Evolutionary conservation across 2,888 invertebrate genomes (phyloP), one percentile per base, ranked within the genome.

Genomic region (Clistopyga incitator): DNA sequence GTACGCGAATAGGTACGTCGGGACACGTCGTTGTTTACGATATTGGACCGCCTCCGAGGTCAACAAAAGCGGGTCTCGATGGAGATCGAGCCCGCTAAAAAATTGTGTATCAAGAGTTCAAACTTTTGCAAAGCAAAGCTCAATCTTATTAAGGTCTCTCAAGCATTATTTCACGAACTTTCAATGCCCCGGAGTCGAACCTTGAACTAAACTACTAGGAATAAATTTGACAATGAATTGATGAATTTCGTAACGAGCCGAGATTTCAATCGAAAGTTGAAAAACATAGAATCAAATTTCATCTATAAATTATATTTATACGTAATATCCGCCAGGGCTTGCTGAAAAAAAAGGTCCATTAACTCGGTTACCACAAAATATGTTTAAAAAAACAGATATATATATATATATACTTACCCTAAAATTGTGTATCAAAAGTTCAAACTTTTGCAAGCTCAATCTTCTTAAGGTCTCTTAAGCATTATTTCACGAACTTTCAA

Each of bases 21-120:
- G 20, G 56, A 68, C 47, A 64, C 59, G 71, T 52, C 52, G 59
- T 67, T 78, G 82, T 71, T 78, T 76, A 67, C 68, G 76, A 50
- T 71, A 77, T 45, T 29, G 8, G 18, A 18, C 65, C 56, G 56
- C 2, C n/a, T 42, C 38, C 79, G 79, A 80, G 83, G 83, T 72
- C 67, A 67, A 56, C 61, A 18, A 34, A 76, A 50, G 75, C 65
- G 79, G 78, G 82, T 65, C 75, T 42, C 47, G 45, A 42, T 67
- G 29, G 34, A 23, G 59, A 38, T 71, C 47, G 34, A 65, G 56
- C 29, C 38, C 42, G 4, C 15, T 34, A n/a, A n/a, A 61, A 34
- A 61, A 59, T 29, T 29, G 29, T 25, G 13, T 15, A 25, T 29
- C 4, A 23, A 15, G 13, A 59, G 15, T 59, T 13, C 59, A n/a